A percentile compares a stretch with the other conserved stretches of the same genome.
Evolutionary conservation across 1,140 invertebrate species (phyloP).

Genomic region (Pseudomyrmex dendroicus): DNA sequence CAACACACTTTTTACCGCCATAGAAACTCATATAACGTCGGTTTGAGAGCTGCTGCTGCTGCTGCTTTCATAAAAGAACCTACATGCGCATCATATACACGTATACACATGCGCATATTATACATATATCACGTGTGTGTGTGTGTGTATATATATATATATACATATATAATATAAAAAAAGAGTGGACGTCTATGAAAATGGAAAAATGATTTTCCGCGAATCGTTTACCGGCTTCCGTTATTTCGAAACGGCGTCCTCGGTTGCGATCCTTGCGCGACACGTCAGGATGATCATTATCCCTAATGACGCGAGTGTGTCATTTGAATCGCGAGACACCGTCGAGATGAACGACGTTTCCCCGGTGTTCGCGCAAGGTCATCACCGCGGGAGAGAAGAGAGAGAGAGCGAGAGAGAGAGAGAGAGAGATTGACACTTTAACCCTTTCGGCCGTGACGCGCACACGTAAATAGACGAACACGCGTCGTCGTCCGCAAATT

Average conservation of each 20-base stretch:
- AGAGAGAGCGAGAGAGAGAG: no score
- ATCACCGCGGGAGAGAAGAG: background rate
- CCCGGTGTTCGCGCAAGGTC: constrained; percentile 30
- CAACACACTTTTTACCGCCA: constrained; percentile 4
- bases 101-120: background rate
- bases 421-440: constrained; percentile 28
- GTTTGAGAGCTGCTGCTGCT: constrained; percentile 23
- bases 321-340: constrained; percentile 34
- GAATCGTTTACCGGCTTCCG: constrained; percentile 77
- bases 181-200: constrained; percentile 53
- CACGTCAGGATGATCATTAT: constrained; percentile 68
- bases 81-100: no score
- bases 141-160: no score
- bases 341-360: background rate
- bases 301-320: constrained; percentile 49
- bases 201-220: constrained; percentile 76
- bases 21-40: constrained; percentile 16
- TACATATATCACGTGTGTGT: no score
- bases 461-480: background rate
- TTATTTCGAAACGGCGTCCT: constrained; percentile 66
- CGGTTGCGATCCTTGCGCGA: constrained; percentile 45
- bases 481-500: constrained; percentile 35
- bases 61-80: constrained; percentile 26
- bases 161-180: background rate
- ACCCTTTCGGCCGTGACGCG: constrained; percentile 46